Base-by-base conservation (phyloP, 2,888 invertebrate genomes). In the Hedya salicella region DNA sequence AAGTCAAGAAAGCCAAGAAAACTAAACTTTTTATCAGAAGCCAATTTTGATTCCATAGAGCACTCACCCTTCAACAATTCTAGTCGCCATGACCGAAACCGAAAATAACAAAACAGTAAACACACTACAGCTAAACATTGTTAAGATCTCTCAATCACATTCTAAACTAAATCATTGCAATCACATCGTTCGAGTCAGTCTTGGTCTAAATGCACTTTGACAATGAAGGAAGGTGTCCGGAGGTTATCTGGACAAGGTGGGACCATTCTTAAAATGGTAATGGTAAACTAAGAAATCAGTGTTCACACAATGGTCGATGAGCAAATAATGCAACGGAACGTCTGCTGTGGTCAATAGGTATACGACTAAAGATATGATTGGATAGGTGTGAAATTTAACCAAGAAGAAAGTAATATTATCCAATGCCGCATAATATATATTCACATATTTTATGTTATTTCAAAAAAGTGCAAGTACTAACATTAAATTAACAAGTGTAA, bases 261-360 rank as follows among this genome's bases (percentile, higher is more conserved):
- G 89, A 76, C 86, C 67, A 57, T 57, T 69, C 87, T 88, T 68
- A 83, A 90, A 81, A 88, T 79, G 91, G 91, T 76, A 76, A 80
- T 76, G 74, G 81, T 77, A 87, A 89, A 91, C 86, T 75, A 64
- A 77, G 77, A 81, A 87, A 88, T 88, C 87, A 83, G 82, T 86
- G 82, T 85, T 80, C 83, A 85, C 78, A 86, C 81, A 85, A 76
- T 77, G 78, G 75, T 72, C 70, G 69, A 70, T 74, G 69, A 72
- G 69, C 75, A 81, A 79, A 80, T 75, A 83, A 70, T 72, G 62
- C 64, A 63, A 53, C 62, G 61, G 49, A 59, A 54, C 42, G 66
- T 63, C 56, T 67, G 57, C 39, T 19, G 40, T 49, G 67, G 57
- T 13, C 61, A 54, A 66, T 49, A 62, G 62, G 63, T 64, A 63